These are phyloP conservation scores for Amphibalanus amphitrite DNA, from an alignment of 1,140 invertebrate genomes.

Conservation along the genomic window DNA sequence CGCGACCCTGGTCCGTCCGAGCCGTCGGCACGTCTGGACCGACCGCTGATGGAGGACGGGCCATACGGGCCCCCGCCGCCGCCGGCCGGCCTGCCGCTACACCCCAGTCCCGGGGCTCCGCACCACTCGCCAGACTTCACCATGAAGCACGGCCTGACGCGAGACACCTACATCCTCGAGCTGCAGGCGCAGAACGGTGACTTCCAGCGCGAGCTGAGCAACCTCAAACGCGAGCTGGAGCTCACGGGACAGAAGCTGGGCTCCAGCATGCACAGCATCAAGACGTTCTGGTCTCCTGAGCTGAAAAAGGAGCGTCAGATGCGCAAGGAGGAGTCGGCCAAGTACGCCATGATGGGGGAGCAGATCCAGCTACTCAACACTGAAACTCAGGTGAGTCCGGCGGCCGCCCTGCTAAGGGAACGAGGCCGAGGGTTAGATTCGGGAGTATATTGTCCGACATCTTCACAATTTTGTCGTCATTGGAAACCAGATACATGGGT, in stretches of 20 bases:
- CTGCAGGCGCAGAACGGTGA: constrained; percentile 88
- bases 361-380: no score
- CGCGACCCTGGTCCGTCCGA: no score
- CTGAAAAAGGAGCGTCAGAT: no score
- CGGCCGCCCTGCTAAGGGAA: no score
- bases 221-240: constrained; percentile 89
- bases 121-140: constrained; percentile 23
- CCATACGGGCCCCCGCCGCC: constrained; percentile 35
- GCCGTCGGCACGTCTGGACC: constrained; percentile 30
- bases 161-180: constrained; percentile 60
- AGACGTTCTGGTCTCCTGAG: no score
- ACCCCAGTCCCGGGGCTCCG: constrained; percentile 16
- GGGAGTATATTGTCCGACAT: no score
- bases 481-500: no score
- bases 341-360: no score
- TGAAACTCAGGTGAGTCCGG: no score
- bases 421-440: no score
- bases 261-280: constrained; percentile 98
- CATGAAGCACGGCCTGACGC: background rate
- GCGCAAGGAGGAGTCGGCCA: no score
- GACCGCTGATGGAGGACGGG: constrained; percentile 43
- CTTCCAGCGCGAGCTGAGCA: constrained; percentile 82
- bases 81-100: constrained; percentile 23
- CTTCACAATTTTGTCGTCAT: no score
- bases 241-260: constrained; percentile 93